Evolutionary conservation across 2,797 vertebrate genomes (phyloP).

Genomic region (Catostomus latipinnis): DNA sequence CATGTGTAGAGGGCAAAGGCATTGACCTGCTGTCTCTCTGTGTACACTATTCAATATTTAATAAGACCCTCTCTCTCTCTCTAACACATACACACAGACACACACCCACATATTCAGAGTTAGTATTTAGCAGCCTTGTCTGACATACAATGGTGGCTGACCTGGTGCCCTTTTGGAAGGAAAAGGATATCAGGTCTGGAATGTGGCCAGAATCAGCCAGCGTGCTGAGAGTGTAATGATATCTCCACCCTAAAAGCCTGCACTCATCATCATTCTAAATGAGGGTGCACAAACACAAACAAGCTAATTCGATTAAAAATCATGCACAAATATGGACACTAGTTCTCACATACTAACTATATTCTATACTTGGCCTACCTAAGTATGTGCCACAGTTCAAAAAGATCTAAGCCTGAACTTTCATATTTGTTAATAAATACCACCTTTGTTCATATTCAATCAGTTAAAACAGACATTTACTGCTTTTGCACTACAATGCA

Average conservation of each 20-base stretch:
- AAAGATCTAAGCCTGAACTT: neutral
- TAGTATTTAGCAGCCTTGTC: constrained; percentile 17
- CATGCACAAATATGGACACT: too few relatives aligned
- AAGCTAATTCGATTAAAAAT: too few relatives aligned
- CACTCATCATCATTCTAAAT: constrained; percentile 12
- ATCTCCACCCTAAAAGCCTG: constrained; percentile 25
- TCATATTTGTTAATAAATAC: neutral
- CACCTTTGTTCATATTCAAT: neutral
- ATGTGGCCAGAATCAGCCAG: neutral
- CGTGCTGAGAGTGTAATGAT: constrained; percentile 18
- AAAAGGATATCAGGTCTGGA: constrained; percentile 29
- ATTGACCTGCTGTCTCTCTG: constrained; percentile 40
- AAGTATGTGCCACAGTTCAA: neutral
- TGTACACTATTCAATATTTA: constrained; percentile 29
- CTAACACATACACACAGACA: neutral
- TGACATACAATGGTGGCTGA: constrained; percentile 33
- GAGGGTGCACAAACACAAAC: too few relatives aligned
- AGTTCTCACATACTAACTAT: neutral
- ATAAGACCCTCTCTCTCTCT: neutral
- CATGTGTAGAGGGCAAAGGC: neutral
- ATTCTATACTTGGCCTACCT: neutral
- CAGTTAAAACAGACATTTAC: neutral
- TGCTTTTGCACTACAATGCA: neutral
- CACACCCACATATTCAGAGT: neutral
- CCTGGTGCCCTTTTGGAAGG: constrained; percentile 28